Base-by-base conservation (phyloP, 2,113 vertebrate species). In the Camelus dromedarius region DNA sequence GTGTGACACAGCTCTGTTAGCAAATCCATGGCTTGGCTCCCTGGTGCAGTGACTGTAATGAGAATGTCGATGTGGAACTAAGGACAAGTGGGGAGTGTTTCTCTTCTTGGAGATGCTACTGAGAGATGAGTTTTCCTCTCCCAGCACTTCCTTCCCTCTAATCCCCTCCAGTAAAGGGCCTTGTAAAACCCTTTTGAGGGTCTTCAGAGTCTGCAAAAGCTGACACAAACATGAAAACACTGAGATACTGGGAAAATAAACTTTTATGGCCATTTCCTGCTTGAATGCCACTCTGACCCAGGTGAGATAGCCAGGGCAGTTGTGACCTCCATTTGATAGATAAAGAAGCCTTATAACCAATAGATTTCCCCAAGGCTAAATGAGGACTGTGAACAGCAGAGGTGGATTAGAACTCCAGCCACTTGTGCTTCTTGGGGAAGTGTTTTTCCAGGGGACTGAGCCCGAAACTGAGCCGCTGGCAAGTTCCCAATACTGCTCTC, bases 1-100 rank as follows among this genome's bases (percentile, higher is more conserved):
- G 6, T 30, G 26, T 89, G 87, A 96, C 72, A 35, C 20, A 8
- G 28, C 24, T 62, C 16, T 26, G 8, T 32, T 77, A 96, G 93
- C 72, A 50, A 14, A 26, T 76, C 5, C 22, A 16, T 64, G 64
- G 48, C 32, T 69, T 95, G 20, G n/a, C 38, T 42, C 3, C n/a
- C 6, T 88, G 66, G 76, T 58, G 86, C 38, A 14, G 96, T 97
- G 85, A 96, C 95, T 98, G 93, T 98, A 94, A 95, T 50, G 96
- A 92, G 92, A 92, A 80, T 58, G 79, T 96, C 95, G 85, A 81
- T 98, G 97, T 98, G 98, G 92, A 96, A 85, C 92, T 42, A 18
- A 48, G 54, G 75, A 20, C 46, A 15, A 0, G 28, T 22, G 52
- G 85, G 85, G 54, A 73, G 48, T 28, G 14, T 3, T 0, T 10